phyloP scores from a whole-genome alignment of 2,888 invertebrate genomes.

The Taphrorychus bicolor region DNA sequence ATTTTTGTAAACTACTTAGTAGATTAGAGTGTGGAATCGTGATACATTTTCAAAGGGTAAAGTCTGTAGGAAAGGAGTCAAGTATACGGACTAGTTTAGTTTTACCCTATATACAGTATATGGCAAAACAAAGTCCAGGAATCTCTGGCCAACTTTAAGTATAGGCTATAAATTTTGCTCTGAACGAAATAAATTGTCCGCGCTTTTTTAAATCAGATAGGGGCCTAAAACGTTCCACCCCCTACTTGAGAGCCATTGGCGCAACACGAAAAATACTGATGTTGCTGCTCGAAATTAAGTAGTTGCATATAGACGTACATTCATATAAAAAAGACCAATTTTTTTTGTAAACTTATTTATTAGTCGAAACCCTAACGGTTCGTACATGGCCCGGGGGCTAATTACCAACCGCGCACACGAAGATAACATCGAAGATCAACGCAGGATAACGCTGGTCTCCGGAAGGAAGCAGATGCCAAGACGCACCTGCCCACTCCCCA shows the following conservation, averaged over 20 bases:
- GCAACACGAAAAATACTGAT: not conserved
- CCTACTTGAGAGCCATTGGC: constrained; percentile 18
- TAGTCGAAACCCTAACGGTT: constrained; percentile 43
- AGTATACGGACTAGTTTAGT: not conserved
- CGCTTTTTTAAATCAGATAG: constrained; percentile 55
- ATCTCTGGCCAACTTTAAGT: constrained; percentile 49
- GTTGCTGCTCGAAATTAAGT: not conserved
- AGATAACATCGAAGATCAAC: constrained; percentile 49
- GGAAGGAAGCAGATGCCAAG: constrained; percentile 57
- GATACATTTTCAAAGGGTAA: too few relatives aligned
- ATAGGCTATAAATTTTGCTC: constrained; percentile 57
- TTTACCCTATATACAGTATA: constrained; percentile 37
- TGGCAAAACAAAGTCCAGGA: constrained; percentile 47
- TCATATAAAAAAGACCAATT: not conserved
- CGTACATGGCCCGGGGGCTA: constrained; percentile 47
- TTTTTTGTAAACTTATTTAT: not conserved
- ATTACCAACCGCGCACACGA: constrained; percentile 48
- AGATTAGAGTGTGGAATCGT: too few relatives aligned
- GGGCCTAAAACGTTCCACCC: constrained; percentile 22
- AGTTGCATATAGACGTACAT: too few relatives aligned
- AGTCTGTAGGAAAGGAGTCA: too few relatives aligned
- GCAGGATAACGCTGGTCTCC: constrained; percentile 49
- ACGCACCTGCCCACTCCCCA: constrained; percentile 54
- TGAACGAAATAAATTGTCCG: constrained; percentile 59
- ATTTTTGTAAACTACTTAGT: too few relatives aligned